Conservation (phyloP, 2,797 vertebrate species). For the Heliangelus exortis region DNA sequence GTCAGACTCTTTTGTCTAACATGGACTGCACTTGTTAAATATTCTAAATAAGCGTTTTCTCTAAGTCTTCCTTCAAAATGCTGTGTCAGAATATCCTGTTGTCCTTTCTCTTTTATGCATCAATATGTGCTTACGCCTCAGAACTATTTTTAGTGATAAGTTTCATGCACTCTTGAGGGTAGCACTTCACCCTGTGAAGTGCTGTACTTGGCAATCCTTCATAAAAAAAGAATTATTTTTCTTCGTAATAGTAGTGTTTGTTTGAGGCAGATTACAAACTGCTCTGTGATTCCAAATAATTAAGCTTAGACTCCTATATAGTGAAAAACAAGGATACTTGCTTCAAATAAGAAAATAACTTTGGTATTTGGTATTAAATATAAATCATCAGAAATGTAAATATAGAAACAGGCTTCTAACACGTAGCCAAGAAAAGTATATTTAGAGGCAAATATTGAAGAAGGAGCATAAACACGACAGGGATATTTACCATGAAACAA, state of each 20-base stretch:
- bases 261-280: not conserved
- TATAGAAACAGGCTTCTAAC: not conserved
- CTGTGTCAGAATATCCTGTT: not conserved
- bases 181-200: not conserved
- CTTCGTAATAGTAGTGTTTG: not conserved
- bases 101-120: not conserved
- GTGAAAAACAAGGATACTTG: not conserved
- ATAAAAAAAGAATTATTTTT: not conserved
- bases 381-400: not conserved
- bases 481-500: not conserved
- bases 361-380: not conserved
- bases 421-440: not conserved
- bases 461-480: not conserved
- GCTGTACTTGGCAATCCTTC: not conserved
- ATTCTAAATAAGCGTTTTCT: not conserved
- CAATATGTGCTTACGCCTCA: not conserved
- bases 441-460: not conserved
- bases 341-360: not conserved
- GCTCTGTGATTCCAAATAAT: not conserved
- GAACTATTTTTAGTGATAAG: not conserved
- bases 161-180: not conserved
- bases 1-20: not conserved
- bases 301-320: not conserved
- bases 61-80: not conserved
- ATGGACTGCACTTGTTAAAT: not conserved